Conservation (phyloP, 2,888 invertebrate species). For the Andrena flavipes region DNA sequence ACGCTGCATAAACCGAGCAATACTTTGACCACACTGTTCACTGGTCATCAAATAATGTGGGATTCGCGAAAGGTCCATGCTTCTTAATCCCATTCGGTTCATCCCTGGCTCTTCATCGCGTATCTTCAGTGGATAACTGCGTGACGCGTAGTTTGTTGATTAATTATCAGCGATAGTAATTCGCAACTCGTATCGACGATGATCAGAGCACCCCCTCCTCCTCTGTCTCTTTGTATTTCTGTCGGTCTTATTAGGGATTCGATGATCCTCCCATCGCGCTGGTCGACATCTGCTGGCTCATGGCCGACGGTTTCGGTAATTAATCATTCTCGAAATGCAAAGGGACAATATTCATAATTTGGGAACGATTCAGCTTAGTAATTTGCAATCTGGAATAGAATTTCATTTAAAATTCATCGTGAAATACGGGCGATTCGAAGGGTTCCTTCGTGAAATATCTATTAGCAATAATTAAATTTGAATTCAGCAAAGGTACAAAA, state of each 20-base stretch:
- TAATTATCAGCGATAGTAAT: slow-evolving; percentile 30
- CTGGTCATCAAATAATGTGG: slow-evolving; percentile 64
- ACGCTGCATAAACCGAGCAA: slow-evolving; percentile 64
- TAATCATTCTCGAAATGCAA: slow-evolving; percentile 32
- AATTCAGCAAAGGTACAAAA: too few species aligned
- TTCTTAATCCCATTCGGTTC: background rate
- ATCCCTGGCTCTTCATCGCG: background rate
- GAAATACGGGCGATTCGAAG: too few species aligned
- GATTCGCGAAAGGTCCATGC: slow-evolving; percentile 66
- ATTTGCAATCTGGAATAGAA: background rate
- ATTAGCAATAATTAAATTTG: too few species aligned
- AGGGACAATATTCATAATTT: background rate
- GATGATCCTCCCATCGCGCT: background rate
- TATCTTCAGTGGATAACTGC: background rate
- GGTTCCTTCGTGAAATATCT: too few species aligned
- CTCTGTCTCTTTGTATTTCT: slow-evolving; percentile 3
- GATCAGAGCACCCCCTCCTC: background rate
- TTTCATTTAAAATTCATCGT: too few species aligned
- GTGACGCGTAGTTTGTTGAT: slow-evolving; percentile 29
- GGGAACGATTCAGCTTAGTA: too few species aligned
- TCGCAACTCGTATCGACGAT: slow-evolving; percentile 17
- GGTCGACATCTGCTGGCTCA: slow-evolving; percentile 29
- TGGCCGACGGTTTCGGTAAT: slow-evolving; percentile 36
- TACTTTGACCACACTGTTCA: slow-evolving; percentile 65
- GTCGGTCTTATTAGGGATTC: slow-evolving; percentile 33